Evolutionary conservation across 2,797 vertebrate species (phyloP).

Genomic region (Mycteria americana): DNA sequence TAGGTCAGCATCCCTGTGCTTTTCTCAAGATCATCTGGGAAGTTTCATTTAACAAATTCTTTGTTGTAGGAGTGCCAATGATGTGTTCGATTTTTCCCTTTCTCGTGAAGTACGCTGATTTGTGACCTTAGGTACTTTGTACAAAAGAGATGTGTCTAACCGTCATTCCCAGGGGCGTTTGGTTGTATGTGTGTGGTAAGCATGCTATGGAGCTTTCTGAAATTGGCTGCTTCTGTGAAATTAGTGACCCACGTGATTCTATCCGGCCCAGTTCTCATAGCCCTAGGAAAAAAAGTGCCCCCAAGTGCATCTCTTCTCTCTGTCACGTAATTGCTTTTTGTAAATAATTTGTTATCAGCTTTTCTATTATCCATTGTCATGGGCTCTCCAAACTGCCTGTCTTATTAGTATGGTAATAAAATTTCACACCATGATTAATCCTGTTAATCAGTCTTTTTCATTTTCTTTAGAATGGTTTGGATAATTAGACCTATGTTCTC

Average conservation of each 20-base stretch:
- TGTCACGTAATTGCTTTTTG: background rate
- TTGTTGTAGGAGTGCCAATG: background rate
- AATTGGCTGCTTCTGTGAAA: background rate
- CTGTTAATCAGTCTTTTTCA: background rate
- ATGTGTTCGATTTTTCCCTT: background rate
- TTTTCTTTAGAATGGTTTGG: background rate
- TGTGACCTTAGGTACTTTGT: background rate
- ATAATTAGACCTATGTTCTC: background rate
- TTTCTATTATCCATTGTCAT: background rate
- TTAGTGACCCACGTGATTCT: background rate
- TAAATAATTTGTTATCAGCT: background rate
- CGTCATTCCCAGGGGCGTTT: background rate
- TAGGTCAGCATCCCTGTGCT: background rate
- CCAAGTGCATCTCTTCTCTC: background rate
- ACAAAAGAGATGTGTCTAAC: background rate
- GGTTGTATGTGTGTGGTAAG: background rate
- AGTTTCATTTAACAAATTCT: background rate
- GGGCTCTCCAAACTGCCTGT: background rate
- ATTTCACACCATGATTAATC: background rate
- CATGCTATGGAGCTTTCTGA: background rate
- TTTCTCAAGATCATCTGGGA: background rate
- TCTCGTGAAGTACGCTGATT: rapidly evolving
- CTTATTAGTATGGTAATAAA: background rate
- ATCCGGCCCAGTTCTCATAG: background rate
- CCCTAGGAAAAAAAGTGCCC: background rate